These are phyloP conservation scores for Thamnophis elegans DNA, from an alignment of 2,797 vertebrate genomes.

Conservation along the genomic window DNA sequence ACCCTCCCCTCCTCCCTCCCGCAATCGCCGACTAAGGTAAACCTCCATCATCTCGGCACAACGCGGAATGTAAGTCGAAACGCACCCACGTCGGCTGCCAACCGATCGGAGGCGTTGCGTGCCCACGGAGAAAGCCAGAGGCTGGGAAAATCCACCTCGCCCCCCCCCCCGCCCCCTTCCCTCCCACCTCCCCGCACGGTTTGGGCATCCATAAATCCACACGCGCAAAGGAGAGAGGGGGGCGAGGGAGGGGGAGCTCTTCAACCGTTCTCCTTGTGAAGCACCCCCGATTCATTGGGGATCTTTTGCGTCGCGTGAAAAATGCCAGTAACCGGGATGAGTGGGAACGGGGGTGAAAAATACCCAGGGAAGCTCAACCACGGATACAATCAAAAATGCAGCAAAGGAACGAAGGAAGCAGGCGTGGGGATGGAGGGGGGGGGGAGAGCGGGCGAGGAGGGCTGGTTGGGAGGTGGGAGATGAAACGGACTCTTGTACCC, in stretches of 20 bases:
- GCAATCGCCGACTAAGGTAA: too few species aligned
- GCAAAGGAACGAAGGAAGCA: background rate
- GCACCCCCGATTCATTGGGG: background rate
- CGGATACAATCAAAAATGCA: background rate
- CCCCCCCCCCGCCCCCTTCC: too few species aligned
- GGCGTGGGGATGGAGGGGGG: too few species aligned
- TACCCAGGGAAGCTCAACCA: too few species aligned
- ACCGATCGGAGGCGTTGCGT: background rate
- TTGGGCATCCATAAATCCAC: slow-evolving; percentile 5
- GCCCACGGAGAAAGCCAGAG: background rate
- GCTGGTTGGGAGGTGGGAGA: background rate
- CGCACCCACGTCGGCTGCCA: background rate
- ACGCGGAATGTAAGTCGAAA: background rate
- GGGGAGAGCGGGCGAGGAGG: too few species aligned
- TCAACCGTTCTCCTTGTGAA: background rate
- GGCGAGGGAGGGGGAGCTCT: background rate
- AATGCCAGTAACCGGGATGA: background rate
- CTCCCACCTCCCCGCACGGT: too few species aligned
- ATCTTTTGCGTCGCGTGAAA: background rate
- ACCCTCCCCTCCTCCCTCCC: too few species aligned
- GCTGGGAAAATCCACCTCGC: background rate
- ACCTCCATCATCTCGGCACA: background rate
- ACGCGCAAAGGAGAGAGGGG: background rate
- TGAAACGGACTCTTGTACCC: background rate
- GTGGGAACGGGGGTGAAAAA: too few species aligned